Conservation (phyloP, 2,888 invertebrate species). For the Cephus sareptanus region DNA sequence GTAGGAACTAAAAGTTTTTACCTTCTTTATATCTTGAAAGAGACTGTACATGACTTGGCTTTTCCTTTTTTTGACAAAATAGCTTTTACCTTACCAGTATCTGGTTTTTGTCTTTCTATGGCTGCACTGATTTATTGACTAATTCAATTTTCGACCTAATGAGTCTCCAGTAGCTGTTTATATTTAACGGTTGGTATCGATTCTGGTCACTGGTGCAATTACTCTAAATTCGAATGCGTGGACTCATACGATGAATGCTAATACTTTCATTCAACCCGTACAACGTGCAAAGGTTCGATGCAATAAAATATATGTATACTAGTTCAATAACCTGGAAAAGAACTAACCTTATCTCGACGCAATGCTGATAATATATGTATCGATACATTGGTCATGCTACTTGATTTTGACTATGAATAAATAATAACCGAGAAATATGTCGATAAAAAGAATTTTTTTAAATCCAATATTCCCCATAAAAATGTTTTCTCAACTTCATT, state of each 20-base stretch:
- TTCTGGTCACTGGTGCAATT: neutral
- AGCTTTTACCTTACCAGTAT: neutral
- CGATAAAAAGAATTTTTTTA: too few species aligned
- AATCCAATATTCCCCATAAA: too few species aligned
- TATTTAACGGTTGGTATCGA: neutral
- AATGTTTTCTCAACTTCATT: too few species aligned
- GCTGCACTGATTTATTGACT: neutral
- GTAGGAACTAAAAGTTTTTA: neutral
- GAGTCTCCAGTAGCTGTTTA: neutral
- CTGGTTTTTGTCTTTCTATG: neutral
- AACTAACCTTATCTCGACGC: neutral
- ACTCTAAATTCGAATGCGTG: neutral
- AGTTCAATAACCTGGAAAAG: neutral
- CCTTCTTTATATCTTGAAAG: neutral
- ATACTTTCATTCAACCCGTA: conserved; percentile 14
- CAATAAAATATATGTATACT: conserved; percentile 1
- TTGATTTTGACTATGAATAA: too few species aligned
- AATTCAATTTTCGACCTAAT: neutral
- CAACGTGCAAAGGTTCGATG: conserved; percentile 1
- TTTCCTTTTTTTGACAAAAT: neutral
- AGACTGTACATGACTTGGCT: neutral
- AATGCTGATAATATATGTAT: conserved; percentile 7
- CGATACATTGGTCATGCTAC: neutral
- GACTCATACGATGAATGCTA: conserved; percentile 2
- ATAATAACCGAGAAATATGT: too few species aligned